These are phyloP conservation scores for Cephalopholis sonnerati DNA, from an alignment of 2,113 vertebrate species.

Conservation along the genomic window DNA sequence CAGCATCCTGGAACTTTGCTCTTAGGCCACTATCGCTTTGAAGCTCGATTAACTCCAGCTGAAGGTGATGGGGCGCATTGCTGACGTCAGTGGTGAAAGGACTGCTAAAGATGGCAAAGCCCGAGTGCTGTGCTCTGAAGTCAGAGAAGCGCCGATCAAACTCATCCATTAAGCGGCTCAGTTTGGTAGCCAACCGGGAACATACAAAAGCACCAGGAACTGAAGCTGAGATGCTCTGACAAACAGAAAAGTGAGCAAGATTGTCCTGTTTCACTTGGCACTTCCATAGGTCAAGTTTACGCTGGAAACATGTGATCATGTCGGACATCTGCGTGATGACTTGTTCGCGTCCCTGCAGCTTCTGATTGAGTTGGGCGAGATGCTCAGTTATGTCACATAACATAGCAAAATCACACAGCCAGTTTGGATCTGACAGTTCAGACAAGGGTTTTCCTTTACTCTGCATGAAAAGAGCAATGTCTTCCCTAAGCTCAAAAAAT, in stretches of 20 bases:
- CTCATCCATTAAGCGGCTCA: conserved; percentile 16
- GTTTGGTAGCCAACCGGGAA: conserved; percentile 22
- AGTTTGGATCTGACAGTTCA: conserved; percentile 25
- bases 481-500: conserved; percentile 30
- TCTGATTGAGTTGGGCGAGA: conserved; percentile 33
- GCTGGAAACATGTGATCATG: conserved; percentile 33
- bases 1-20: conserved; percentile 20
- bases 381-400: conserved; percentile 25
- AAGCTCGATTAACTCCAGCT: conserved; percentile 43
- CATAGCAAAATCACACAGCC: conserved; percentile 24
- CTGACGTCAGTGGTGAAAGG: conserved; percentile 31
- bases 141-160: conserved; percentile 44
- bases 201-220: conserved; percentile 19
- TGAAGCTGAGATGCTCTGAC: conserved; percentile 28
- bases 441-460: conserved; percentile 28
- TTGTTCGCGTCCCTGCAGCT: conserved; percentile 27
- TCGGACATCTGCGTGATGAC: conserved; percentile 27
- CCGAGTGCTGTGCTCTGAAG: conserved; percentile 7
- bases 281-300: conserved; percentile 14
- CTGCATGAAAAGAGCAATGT: conserved; percentile 38
- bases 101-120: conserved; percentile 35
- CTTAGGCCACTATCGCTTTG: conserved; percentile 14
- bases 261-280: conserved; percentile 24
- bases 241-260: conserved; percentile 32
- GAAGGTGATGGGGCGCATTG: conserved; percentile 25